phyloP scores from a whole-genome alignment of 1,140 invertebrate genomes.

The Tetragonula clypearis region DNA sequence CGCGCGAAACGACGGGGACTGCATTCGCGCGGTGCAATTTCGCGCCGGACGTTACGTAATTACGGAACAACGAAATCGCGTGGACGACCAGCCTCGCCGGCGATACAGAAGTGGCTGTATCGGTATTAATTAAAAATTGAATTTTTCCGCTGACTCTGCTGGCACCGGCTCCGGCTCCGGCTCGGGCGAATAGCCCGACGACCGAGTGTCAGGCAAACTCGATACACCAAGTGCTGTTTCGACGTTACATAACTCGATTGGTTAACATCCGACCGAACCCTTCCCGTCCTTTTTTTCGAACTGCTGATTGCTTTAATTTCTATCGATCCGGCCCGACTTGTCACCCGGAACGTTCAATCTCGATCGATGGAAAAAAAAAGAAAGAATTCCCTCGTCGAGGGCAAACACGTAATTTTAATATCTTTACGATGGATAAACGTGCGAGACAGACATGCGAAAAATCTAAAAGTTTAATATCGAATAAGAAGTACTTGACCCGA shows the following conservation, averaged over 20 bases:
- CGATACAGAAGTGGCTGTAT: slow-evolving; percentile 31
- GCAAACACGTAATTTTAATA: too few species aligned
- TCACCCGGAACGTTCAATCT: neutral
- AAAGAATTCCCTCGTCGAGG: neutral
- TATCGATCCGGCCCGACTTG: neutral
- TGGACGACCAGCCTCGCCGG: neutral
- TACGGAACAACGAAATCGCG: slow-evolving; percentile 38
- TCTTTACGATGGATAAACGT: too few species aligned
- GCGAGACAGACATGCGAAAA: too few species aligned
- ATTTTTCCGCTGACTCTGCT: slow-evolving; percentile 48
- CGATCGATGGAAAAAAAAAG: neutral
- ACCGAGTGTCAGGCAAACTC: slow-evolving; percentile 31
- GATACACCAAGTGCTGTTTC: slow-evolving; percentile 34
- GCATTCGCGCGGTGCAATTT: slow-evolving; percentile 27
- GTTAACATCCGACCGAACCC: slow-evolving; percentile 23
- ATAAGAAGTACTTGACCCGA: too few species aligned
- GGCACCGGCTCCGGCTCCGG: slow-evolving; percentile 10
- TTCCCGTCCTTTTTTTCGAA: neutral
- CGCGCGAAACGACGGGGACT: slow-evolving; percentile 17
- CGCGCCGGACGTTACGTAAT: slow-evolving; percentile 44
- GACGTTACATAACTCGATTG: slow-evolving; percentile 36
- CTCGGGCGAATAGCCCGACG: neutral
- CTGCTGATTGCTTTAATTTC: neutral
- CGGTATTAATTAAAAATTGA: slow-evolving; percentile 55
- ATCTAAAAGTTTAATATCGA: too few species aligned